Conservation (phyloP, 2,888 invertebrate genomes). For the Tolmerus cingulatus region DNA sequence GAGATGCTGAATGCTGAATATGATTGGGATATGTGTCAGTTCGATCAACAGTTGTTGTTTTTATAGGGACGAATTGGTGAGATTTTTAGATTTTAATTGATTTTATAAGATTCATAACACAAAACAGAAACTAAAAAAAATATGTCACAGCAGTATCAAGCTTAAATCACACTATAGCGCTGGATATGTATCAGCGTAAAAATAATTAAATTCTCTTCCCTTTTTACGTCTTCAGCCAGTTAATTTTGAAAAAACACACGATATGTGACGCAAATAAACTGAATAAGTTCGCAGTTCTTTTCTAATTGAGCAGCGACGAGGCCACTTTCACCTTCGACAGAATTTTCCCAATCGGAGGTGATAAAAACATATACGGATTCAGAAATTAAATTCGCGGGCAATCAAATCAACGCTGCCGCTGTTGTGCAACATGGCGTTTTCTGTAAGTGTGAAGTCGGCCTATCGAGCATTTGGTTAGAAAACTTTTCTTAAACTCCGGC, state of each 20-base stretch:
- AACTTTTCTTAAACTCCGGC: background rate
- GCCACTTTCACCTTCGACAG: background rate
- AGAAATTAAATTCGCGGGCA: background rate
- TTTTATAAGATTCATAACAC: background rate
- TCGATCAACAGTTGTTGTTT: background rate
- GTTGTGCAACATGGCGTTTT: background rate
- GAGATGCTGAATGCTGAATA: conserved; percentile 17
- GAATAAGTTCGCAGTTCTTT: background rate
- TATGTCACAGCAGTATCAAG: background rate
- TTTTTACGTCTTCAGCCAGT: background rate
- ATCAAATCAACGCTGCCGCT: background rate
- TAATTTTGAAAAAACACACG: background rate
- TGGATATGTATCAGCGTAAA: background rate
- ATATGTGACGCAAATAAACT: background rate
- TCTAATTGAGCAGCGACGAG: background rate
- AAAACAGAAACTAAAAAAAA: background rate
- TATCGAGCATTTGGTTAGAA: background rate
- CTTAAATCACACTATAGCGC: background rate
- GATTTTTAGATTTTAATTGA: no score
- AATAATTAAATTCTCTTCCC: background rate
- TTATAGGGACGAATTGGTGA: no score
- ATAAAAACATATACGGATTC: background rate
- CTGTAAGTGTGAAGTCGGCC: background rate
- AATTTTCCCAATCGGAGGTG: background rate
- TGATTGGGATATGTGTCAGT: background rate